Evolutionary conservation across 2,113 vertebrate genomes (phyloP).

Genomic region (Mohoua ochrocephala): DNA sequence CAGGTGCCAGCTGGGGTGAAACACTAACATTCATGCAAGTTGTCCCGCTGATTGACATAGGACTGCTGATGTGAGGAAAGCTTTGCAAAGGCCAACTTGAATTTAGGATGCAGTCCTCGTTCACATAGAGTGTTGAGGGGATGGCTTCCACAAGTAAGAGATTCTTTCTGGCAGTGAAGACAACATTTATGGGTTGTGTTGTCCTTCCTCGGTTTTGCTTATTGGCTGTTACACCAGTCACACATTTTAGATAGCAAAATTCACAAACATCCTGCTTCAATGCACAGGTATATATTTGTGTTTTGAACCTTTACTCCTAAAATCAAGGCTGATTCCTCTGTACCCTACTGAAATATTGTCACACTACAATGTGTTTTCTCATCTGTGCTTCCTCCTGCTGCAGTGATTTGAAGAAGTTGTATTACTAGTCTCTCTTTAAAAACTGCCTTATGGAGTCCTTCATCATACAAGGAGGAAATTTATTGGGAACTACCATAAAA

Average conservation of each 20-base stretch:
- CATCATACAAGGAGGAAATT: not conserved
- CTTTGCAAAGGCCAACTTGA: not conserved
- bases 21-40: not conserved
- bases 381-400: not conserved
- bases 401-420: not conserved
- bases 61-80: not conserved
- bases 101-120: not conserved
- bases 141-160: not conserved
- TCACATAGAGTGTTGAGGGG: not conserved
- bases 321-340: not conserved
- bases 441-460: not conserved
- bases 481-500: not conserved
- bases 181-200: not conserved
- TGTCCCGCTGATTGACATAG: not conserved
- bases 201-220: not conserved
- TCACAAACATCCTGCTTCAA: not conserved
- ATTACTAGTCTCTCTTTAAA: not conserved
- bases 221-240: not conserved
- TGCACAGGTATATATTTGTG: not conserved
- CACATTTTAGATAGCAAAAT: not conserved
- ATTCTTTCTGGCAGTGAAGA: not conserved
- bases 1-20: not conserved
- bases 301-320: not conserved
- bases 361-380: not conserved
- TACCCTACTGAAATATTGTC: not conserved